A percentile compares a stretch with the other conserved stretches of the same genome.
Conservation (phyloP, 2,113 vertebrate genomes). For the Vireo altiloquus region DNA sequence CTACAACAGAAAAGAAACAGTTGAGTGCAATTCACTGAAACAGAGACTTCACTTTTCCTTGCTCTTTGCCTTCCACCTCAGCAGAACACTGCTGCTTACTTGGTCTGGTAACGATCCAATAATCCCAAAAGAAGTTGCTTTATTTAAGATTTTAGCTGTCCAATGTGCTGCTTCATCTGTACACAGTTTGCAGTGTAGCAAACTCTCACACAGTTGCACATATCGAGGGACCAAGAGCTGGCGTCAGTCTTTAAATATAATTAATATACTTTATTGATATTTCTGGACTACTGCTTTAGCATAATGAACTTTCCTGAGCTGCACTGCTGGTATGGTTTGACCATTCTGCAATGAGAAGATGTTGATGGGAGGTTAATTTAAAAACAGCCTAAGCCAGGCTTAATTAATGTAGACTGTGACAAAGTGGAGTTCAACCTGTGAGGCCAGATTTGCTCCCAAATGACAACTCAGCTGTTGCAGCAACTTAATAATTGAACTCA, state of each 20-base stretch:
- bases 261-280: not conserved
- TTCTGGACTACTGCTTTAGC: not conserved
- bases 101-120: not conserved
- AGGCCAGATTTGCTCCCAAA: not conserved
- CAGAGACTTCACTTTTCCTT: not conserved
- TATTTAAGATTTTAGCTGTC: not conserved
- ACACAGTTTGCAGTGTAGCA: not conserved
- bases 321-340: not conserved
- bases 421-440: not conserved
- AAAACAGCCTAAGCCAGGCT: not conserved
- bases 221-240: not conserved
- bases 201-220: not conserved
- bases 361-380: not conserved
- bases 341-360: not conserved
- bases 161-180: accelerated
- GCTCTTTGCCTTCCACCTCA: not conserved
- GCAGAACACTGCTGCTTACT: not conserved
- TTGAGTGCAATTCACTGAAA: not conserved
- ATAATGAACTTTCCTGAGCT: not conserved
- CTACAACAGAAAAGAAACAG: not conserved
- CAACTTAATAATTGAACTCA: not conserved
- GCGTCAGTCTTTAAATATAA: not conserved
- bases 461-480: not conserved
- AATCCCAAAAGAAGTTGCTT: not conserved
- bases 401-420: not conserved